Conservation (phyloP, 2,113 vertebrate genomes). For the Pica pica region DNA sequence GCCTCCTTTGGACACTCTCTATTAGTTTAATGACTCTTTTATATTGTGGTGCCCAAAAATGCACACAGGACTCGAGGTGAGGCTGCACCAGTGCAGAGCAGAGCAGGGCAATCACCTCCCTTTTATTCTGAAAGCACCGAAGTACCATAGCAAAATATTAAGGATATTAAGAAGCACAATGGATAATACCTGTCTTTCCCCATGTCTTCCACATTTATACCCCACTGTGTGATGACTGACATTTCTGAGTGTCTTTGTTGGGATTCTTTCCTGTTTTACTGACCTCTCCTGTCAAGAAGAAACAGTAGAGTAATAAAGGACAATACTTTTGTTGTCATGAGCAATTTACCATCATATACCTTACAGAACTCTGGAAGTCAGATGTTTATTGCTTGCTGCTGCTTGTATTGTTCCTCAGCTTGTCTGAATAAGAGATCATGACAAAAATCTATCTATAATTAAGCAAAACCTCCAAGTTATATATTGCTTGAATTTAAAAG, state of each 20-base stretch:
- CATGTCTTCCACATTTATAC: background rate
- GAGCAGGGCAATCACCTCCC: background rate
- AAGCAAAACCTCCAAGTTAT: background rate
- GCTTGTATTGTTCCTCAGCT: background rate
- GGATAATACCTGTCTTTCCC: background rate
- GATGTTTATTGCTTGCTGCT: slow-evolving; percentile 17
- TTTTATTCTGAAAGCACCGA: background rate
- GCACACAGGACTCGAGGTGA: background rate
- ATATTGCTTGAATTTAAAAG: background rate
- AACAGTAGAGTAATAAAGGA: slow-evolving; percentile 32
- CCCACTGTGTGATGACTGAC: background rate
- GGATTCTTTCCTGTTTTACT: slow-evolving; percentile 29
- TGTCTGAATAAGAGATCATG: background rate
- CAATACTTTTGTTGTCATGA: slow-evolving; percentile 38
- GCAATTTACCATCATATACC: background rate
- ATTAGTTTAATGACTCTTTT: background rate
- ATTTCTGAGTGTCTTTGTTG: background rate
- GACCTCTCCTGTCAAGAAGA: slow-evolving; percentile 54
- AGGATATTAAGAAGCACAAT: background rate
- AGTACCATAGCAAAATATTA: background rate
- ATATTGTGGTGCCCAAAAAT: background rate
- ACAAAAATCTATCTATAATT: slow-evolving; percentile 8
- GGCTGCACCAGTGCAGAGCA: background rate
- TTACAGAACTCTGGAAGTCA: background rate
- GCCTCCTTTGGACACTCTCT: background rate